phyloP scores from a whole-genome alignment of 2,113 vertebrate genomes.

The Bombycilla garrulus region DNA sequence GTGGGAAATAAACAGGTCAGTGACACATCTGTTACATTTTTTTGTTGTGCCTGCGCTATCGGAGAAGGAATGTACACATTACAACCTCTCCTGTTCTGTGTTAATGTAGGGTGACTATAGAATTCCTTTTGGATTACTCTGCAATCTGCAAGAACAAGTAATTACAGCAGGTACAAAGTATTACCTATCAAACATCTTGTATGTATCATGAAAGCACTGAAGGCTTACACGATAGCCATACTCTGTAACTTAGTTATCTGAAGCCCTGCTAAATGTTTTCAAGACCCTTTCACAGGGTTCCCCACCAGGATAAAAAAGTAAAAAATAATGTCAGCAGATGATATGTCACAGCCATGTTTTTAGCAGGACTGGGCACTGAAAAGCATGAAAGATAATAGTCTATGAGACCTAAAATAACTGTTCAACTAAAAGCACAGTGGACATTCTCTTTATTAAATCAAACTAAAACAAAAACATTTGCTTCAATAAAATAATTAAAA shows the following conservation, averaged over 20 bases:
- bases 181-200: neutral
- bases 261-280: neutral
- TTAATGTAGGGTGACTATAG: neutral
- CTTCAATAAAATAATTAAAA: neutral
- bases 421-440: neutral
- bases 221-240: neutral
- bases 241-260: neutral
- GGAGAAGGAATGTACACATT: neutral
- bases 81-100: constrained; percentile 2
- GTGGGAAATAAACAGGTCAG: neutral
- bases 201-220: neutral
- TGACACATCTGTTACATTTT: neutral
- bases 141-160: neutral
- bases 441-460: neutral
- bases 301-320: neutral
- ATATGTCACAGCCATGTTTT: neutral
- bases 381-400: neutral
- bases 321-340: neutral
- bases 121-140: constrained; percentile 31
- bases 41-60: neutral
- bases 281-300: neutral
- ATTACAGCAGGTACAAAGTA: neutral
- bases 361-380: neutral
- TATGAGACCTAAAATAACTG: neutral
- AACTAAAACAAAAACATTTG: neutral